These are phyloP conservation scores for Malacosoma neustria DNA, from an alignment of 2,888 invertebrate genomes.

Conservation along the genomic window DNA sequence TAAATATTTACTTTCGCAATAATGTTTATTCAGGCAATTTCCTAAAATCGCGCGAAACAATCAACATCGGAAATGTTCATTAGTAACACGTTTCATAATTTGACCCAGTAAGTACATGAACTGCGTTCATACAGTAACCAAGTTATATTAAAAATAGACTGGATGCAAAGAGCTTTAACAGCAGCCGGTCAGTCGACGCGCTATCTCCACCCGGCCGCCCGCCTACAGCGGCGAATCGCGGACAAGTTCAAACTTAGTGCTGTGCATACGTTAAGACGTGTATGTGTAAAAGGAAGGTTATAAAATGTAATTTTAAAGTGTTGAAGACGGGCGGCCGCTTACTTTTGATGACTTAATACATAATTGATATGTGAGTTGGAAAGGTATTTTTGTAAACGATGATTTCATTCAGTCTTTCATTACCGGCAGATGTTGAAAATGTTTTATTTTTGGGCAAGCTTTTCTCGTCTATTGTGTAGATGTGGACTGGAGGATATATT, in stretches of 20 bases:
- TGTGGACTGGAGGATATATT: too few relatives aligned
- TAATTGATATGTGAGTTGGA: neutral
- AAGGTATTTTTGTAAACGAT: neutral
- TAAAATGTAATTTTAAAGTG: neutral
- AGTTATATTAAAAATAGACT: constrained; percentile 70
- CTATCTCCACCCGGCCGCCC: constrained; percentile 39
- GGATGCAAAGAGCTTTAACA: constrained; percentile 63
- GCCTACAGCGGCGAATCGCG: constrained; percentile 4
- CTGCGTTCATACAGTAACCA: constrained; percentile 17
- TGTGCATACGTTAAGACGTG: neutral
- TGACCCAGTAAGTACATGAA: neutral
- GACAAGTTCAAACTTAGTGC: neutral
- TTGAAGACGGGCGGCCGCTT: neutral
- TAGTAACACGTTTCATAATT: constrained; percentile 16
- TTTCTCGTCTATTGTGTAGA: neutral
- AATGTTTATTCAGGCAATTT: neutral
- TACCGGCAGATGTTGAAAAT: neutral
- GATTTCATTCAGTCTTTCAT: neutral
- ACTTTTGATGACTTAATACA: neutral
- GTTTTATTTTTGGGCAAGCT: neutral
- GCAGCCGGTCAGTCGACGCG: constrained; percentile 39
- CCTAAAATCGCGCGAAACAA: neutral
- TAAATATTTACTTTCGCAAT: neutral
- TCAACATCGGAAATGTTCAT: constrained; percentile 5
- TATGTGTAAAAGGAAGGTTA: neutral